A percentile compares a stretch with the other conserved stretches of the same genome.
phyloP scores from a whole-genome alignment of 2,113 vertebrate species.

The Microcebus griseorufus region DNA sequence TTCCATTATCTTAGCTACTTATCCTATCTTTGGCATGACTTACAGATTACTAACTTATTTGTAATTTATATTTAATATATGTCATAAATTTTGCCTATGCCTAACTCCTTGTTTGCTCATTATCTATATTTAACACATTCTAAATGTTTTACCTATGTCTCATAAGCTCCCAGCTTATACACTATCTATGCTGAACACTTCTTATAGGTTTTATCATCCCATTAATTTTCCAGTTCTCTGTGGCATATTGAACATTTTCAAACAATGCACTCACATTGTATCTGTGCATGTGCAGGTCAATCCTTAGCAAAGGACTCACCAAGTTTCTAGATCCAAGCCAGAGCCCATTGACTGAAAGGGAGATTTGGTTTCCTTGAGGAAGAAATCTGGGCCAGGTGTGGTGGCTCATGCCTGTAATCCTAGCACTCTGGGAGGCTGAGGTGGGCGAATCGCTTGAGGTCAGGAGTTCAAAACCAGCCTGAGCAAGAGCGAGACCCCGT shows the following conservation, averaged over 20 bases:
- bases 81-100: not conserved
- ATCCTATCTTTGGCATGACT: not conserved
- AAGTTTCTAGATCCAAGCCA: not conserved
- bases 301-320: not conserved
- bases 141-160: not conserved
- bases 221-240: not conserved
- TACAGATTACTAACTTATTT: constrained; percentile 23
- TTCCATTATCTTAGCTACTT: not conserved
- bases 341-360: not conserved
- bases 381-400: not conserved
- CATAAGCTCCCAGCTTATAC: not conserved
- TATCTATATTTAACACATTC: constrained; percentile 1
- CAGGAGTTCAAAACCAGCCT: too few species aligned
- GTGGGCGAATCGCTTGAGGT: too few species aligned
- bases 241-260: not conserved
- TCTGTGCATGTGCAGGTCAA: not conserved
- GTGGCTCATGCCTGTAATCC: too few species aligned
- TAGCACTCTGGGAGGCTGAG: too few species aligned
- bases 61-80: not conserved
- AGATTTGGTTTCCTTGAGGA: not conserved
- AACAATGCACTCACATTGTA: not conserved
- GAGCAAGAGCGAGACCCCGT: too few species aligned
- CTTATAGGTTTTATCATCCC: not conserved
- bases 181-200: not conserved
- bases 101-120: not conserved